Evolutionary conservation across 2,888 invertebrate genomes (phyloP).

Genomic region (Incurvaria masculella): DNA sequence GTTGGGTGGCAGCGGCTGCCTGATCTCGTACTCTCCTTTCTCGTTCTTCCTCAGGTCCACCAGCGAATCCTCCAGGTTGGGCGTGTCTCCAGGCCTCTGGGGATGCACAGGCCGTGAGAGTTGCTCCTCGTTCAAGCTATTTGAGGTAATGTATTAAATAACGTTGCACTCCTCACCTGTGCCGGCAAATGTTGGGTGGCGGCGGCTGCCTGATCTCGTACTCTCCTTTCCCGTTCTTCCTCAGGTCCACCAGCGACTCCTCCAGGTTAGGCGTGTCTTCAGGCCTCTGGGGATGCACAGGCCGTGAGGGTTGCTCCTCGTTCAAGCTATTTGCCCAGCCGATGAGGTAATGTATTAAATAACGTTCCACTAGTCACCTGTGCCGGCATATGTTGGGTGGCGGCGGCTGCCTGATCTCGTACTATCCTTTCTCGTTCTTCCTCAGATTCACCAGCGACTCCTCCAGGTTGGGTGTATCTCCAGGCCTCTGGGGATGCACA

Average conservation of each 20-base stretch:
- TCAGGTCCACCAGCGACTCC: constrained; percentile 37
- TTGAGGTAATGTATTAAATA: too few relatives aligned
- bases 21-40: constrained; percentile 41
- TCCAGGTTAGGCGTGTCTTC: constrained; percentile 39
- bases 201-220: constrained; percentile 45
- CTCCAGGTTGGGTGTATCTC: constrained; percentile 37
- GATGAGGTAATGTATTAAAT: too few relatives aligned
- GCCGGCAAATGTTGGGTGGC: constrained; percentile 36
- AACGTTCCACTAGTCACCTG: too few relatives aligned
- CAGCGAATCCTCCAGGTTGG: constrained; percentile 40
- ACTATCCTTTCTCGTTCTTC: constrained; percentile 38
- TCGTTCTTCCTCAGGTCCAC: constrained; percentile 34
- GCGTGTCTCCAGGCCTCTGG: constrained; percentile 28
- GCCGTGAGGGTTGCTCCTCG: too few relatives aligned
- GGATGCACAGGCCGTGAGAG: too few relatives aligned
- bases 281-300: constrained; percentile 19
- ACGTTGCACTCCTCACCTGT: too few relatives aligned
- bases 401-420: constrained; percentile 42
- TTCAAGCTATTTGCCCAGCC: too few relatives aligned
- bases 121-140: too few relatives aligned
- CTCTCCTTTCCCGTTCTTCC: constrained; percentile 35
- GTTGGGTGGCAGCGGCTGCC: constrained; percentile 39
- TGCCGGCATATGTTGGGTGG: constrained; percentile 37
- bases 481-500: constrained; percentile 22
- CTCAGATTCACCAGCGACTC: constrained; percentile 36